Evolutionary conservation across 2,888 invertebrate genomes (phyloP).

Genomic region (Nycteola revayana): DNA sequence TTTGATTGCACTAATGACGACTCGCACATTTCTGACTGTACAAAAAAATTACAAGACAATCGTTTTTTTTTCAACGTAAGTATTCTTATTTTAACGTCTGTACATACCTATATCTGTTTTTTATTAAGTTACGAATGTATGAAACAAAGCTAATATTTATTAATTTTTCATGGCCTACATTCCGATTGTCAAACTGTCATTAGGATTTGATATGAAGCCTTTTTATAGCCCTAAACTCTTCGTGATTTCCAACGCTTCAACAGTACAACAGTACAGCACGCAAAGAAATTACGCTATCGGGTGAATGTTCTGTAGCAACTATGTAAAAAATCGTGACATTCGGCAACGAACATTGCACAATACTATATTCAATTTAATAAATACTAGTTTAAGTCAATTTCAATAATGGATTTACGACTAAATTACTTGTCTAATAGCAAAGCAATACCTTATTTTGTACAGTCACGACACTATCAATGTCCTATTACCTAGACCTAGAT

Average conservation of each 20-base stretch:
- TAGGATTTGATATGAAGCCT: no score
- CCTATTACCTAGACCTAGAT: slow-evolving; percentile 51
- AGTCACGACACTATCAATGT: slow-evolving; percentile 58
- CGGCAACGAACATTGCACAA: slow-evolving; percentile 48
- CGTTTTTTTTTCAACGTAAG: no score
- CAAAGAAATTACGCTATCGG: slow-evolving; percentile 56
- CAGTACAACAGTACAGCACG: slow-evolving; percentile 44
- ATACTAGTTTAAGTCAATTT: slow-evolving; percentile 38
- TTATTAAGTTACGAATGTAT: no score
- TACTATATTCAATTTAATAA: slow-evolving; percentile 39
- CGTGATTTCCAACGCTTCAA: slow-evolving; percentile 53
- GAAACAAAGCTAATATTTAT: no score
- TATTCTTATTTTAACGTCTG: no score
- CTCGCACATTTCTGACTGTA: no score
- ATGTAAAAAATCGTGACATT: slow-evolving; percentile 57
- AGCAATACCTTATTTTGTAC: slow-evolving; percentile 49
- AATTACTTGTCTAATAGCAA: slow-evolving; percentile 46
- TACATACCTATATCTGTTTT: no score
- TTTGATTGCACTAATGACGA: no score
- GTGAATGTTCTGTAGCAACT: slow-evolving; percentile 54
- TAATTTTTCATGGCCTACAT: no score
- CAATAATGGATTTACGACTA: slow-evolving; percentile 42
- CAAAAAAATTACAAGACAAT: no score
- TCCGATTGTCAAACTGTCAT: no score
- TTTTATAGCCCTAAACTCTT: slow-evolving; percentile 59